Evolutionary conservation across 1,140 invertebrate genomes (phyloP).

Genomic region (Papilio helenus): DNA sequence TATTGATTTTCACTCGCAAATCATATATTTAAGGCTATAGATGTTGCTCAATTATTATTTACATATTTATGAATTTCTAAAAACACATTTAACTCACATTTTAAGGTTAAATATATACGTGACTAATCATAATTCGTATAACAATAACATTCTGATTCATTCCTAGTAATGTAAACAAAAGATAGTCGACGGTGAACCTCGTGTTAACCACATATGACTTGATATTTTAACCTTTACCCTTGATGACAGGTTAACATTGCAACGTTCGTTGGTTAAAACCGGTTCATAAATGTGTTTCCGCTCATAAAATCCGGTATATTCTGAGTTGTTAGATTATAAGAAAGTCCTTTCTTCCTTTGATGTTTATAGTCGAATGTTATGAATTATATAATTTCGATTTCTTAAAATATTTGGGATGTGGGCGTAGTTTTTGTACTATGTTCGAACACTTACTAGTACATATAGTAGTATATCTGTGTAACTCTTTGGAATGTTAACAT

Average conservation of each 20-base stretch:
- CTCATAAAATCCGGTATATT: neutral
- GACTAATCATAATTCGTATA: neutral
- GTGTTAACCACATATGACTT: neutral
- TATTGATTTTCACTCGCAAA: too few relatives aligned
- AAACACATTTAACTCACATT: neutral
- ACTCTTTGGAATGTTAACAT: too few relatives aligned
- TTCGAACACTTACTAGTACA: too few relatives aligned
- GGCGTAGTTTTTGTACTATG: too few relatives aligned
- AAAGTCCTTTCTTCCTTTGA: neutral
- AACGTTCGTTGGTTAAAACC: neutral
- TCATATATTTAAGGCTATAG: too few relatives aligned
- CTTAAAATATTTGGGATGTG: neutral
- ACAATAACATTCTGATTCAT: constrained; percentile 21
- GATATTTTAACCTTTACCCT: neutral
- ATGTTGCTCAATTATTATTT: neutral
- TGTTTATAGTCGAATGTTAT: constrained; percentile 2
- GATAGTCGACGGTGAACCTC: neutral
- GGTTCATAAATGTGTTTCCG: neutral
- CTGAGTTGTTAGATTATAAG: neutral
- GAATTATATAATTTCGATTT: neutral
- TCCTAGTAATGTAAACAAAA: constrained; percentile 13
- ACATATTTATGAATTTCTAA: neutral
- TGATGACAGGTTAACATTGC: neutral
- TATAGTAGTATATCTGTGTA: too few relatives aligned
- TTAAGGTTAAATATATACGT: neutral